Base-by-base conservation (phyloP, 2,113 vertebrate genomes). In the Microcebus griseorufus region DNA sequence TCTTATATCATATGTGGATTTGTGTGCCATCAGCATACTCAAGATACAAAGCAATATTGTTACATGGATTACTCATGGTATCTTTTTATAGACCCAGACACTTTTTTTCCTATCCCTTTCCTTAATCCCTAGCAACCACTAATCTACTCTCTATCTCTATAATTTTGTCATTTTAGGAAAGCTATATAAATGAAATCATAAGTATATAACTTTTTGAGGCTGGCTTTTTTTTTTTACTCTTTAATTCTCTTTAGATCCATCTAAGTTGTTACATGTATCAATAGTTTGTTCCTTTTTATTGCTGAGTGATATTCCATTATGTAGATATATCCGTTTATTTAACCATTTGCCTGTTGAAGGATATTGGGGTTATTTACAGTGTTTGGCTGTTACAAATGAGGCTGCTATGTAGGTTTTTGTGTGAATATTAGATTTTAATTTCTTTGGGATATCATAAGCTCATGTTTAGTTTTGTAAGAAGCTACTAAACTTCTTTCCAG, bases 271-370 rank as follows among this genome's bases (percentile, higher is more conserved):
- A 17, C 3, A 2, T 64, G 22, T 76, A 75, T 67, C 53, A 53
- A 37, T 39, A 72, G 14, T 91, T 81, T 80, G n/a, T 96, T 91
- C 39, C 11, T 70, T 93, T 93, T 89, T 84, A 70, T 90, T 85
- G 64, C 32, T 48, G 1, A 75, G 13, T 37, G 18, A 6, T 89
- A 55, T 65, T 90, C 10, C 32, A 65, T 55, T 20, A 32, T 75
- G 32, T 60, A 60, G 60, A 88, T 34, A 37, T 88, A 62, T 16
- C 25, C 65, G 51, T 69, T 80, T 89, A 23, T 25, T 53, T 95
- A 87, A 80, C 27, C n/a, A 16, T 94, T 78, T 17, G 51, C 29
- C 12, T n/a, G 3, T 42, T 73, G 39, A 92, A 79, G 18, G 65
- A 53, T 20, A 70, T 55, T 83, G 53, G 10, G 11, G 6, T 94